Evolutionary conservation across 2,888 invertebrate genomes (phyloP), one percentile per base, ranked within the genome.

Genomic region (Callosobruchus maculatus): DNA sequence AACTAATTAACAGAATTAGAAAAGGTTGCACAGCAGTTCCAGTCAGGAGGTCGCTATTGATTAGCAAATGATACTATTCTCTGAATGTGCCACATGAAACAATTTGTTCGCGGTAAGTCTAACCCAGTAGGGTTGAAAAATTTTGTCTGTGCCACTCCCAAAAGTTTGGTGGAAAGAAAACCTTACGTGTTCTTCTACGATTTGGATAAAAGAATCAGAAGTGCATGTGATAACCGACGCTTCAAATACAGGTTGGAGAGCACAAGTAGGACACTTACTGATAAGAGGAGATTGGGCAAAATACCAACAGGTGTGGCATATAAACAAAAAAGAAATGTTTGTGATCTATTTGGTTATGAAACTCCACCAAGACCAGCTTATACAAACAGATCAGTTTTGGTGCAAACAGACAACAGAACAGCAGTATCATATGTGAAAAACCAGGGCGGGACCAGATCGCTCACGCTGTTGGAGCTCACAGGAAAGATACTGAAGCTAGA

Each of bases 391-490:
- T n/a, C 72, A 20, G 26, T 76, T 18, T 22, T 77, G 21, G 20
- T 79, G 20, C 78, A 78, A 66, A 73, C 74, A n/a, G 78, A 78
- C 78, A 76, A 79, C 73, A 70, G 70, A n/a, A 78, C 79, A 20
- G 77, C 76, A 5, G 78, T 77, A 0, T 71, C 76, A 4, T 78
- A 78, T 70, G 71, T 77, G 22, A 66, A 70, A 66, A 74, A 78
- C 67, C 76, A 77, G 68, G 78, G 76, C 18, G 77, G 77, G 21
- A 78, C 75, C 20, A 78, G 68, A 73, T 78, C 78, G 18, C 20
- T n/a, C 68, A 49, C 22, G 0, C 67, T 75, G 18, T 31, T 73
- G 66, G 7, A 73, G 18, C 20, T 75, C 66, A 22, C 73, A 5
- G 70, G 26, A 20, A 21, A 21, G 2, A 73, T 79, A 1, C 67